These are phyloP conservation scores for Apis cerana DNA, from an alignment of 1,140 invertebrate species.

Conservation along the genomic window DNA sequence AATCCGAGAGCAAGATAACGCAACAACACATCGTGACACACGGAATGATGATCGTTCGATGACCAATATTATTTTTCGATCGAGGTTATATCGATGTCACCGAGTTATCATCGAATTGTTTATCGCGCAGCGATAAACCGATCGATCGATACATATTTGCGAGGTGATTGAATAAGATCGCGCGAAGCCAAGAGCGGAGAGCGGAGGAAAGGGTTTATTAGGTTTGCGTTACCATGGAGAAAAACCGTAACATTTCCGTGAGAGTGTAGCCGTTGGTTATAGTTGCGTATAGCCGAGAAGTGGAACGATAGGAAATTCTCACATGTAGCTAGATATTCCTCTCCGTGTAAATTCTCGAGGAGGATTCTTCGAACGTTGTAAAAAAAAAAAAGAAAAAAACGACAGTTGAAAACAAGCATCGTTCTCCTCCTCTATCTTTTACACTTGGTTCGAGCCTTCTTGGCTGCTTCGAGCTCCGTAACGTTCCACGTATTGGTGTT, in stretches of 20 bases:
- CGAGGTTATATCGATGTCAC: background rate
- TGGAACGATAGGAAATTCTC: conserved; percentile 71
- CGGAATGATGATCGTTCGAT: background rate
- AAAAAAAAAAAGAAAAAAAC: conserved; percentile 26
- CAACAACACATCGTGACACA: background rate
- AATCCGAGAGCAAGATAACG: background rate
- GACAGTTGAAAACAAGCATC: background rate
- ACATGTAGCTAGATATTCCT: conserved; percentile 45
- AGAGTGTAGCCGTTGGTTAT: background rate
- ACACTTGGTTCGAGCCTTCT: conserved; percentile 34
- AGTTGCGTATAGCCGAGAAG: conserved; percentile 53
- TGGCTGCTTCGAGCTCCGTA: conserved; percentile 28
- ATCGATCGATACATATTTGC: conserved; percentile 29
- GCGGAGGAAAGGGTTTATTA: background rate
- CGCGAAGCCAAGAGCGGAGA: background rate
- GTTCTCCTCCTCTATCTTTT: conserved; percentile 13
- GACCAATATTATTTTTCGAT: background rate
- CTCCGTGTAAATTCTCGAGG: background rate
- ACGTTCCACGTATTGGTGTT: conserved; percentile 44
- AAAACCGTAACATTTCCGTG: conserved; percentile 41
- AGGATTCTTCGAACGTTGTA: conserved; percentile 29
- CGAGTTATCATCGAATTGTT: conserved; percentile 15
- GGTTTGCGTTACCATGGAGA: conserved; percentile 19
- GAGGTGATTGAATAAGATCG: background rate
- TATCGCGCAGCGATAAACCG: conserved; percentile 10